phyloP scores from a whole-genome alignment of 1,140 invertebrate genomes.

The Wiebesia pumilae region DNA sequence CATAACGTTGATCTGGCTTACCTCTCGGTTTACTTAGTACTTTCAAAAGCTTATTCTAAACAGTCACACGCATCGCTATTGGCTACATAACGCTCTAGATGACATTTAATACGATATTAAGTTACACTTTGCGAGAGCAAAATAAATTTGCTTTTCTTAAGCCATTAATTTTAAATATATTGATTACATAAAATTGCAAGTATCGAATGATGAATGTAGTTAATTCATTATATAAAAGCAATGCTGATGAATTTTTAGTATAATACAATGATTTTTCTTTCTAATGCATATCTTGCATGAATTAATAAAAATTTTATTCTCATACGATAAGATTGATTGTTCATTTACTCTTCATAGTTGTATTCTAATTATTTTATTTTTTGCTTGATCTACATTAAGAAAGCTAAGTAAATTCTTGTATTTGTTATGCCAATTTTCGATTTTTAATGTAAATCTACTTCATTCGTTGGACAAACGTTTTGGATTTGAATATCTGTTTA shows the following conservation, averaged over 20 bases:
- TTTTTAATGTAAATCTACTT: not conserved
- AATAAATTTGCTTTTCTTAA: not conserved
- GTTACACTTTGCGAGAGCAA: not conserved
- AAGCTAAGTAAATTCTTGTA: not conserved
- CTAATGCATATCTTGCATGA: too few species aligned
- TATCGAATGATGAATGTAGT: not conserved
- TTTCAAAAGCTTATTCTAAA: not conserved
- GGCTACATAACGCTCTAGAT: not conserved
- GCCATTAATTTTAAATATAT: not conserved
- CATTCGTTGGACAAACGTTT: not conserved
- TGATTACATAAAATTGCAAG: not conserved
- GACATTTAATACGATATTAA: not conserved
- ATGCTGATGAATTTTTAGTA: not conserved
- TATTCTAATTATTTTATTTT: not conserved
- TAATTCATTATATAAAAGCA: not conserved
- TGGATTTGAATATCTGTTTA: not conserved
- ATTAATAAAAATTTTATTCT: too few species aligned
- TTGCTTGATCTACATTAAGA: not conserved
- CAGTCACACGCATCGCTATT: not conserved
- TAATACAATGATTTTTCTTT: not conserved
- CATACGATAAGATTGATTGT: not conserved
- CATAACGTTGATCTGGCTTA: not conserved
- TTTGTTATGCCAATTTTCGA: not conserved
- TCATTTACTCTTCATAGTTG: not conserved
- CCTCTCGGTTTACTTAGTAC: not conserved